A percentile compares a stretch with the other conserved stretches of the same genome.
These are phyloP conservation scores for Drosophila nikananu DNA, from an alignment of 1,140 invertebrate genomes.

Conservation along the genomic window DNA sequence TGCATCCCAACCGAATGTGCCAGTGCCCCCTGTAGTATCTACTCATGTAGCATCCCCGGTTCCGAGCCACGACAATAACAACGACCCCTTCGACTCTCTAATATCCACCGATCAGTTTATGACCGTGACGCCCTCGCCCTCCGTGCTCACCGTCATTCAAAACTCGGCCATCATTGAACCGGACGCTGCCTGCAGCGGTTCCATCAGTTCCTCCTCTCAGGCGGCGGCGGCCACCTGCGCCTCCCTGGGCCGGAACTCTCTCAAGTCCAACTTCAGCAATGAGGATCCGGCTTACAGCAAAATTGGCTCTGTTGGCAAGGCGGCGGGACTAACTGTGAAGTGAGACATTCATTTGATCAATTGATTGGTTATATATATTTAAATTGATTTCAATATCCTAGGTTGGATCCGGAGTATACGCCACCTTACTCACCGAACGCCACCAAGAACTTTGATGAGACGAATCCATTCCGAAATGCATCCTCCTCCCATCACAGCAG, in stretches of 20 bases:
- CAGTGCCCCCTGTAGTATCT: constrained; percentile 29
- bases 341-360: constrained; percentile 31
- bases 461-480: constrained; percentile 81
- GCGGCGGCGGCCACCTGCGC: constrained; percentile 58
- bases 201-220: constrained; percentile 73
- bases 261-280: constrained; percentile 80
- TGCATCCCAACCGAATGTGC: constrained; percentile 47
- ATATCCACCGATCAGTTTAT: constrained; percentile 70
- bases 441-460: constrained; percentile 82
- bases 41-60: constrained; percentile 25
- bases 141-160: constrained; percentile 82
- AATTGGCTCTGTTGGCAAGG: constrained; percentile 82
- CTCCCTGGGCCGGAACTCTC: constrained; percentile 77
- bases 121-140: constrained; percentile 78
- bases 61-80: constrained; percentile 74
- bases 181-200: constrained; percentile 70
- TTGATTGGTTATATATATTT: no score
- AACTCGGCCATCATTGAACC: constrained; percentile 79
- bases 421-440: constrained; percentile 73
- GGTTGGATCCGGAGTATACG: constrained; percentile 76
- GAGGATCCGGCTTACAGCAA: constrained; percentile 82
- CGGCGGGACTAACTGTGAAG: constrained; percentile 80
- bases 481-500: constrained; percentile 78
- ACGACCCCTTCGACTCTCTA: constrained; percentile 75
- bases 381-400: constrained; percentile 1